phyloP scores from a whole-genome alignment of 92 coral and sea anemone genomes.

The Heteractis magnifica region DNA sequence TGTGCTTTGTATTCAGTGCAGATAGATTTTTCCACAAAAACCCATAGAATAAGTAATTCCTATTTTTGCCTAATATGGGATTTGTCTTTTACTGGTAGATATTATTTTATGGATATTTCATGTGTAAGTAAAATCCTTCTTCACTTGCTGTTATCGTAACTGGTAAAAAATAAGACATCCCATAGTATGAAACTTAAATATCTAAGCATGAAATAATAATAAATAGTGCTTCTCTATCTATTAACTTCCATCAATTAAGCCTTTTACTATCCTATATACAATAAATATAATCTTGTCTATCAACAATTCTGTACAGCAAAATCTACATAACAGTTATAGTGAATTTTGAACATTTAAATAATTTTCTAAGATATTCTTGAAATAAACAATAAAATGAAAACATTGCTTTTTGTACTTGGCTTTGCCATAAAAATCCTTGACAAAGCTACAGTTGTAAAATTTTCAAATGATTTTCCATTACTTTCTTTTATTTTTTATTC shows the following conservation, averaged over 20 bases:
- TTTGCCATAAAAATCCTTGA: not conserved
- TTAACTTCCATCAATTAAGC: not conserved
- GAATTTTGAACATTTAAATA: slow-evolving; percentile 19
- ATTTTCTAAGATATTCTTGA: not conserved
- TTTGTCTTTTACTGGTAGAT: not conserved
- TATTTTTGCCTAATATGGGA: not conserved
- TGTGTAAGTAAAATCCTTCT: not conserved
- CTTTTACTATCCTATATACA: slow-evolving; percentile 15
- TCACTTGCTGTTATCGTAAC: not conserved
- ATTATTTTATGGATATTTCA: not conserved
- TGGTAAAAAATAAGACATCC: not conserved
- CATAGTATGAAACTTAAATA: not conserved
- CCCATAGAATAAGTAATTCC: not conserved
- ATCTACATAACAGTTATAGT: slow-evolving; percentile 7
- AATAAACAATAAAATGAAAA: slow-evolving; percentile 6
- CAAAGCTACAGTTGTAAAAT: not conserved
- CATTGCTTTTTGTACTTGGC: not conserved
- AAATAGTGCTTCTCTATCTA: not conserved
- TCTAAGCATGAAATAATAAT: not conserved
- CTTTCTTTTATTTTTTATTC: not conserved
- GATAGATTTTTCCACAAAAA: not conserved
- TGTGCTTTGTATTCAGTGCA: not conserved
- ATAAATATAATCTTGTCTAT: slow-evolving; percentile 22
- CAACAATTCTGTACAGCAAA: slow-evolving; percentile 33
- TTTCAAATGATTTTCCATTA: not conserved